Conservation (phyloP, 2,113 vertebrate genomes). For the Petrocephalus zakoni region DNA sequence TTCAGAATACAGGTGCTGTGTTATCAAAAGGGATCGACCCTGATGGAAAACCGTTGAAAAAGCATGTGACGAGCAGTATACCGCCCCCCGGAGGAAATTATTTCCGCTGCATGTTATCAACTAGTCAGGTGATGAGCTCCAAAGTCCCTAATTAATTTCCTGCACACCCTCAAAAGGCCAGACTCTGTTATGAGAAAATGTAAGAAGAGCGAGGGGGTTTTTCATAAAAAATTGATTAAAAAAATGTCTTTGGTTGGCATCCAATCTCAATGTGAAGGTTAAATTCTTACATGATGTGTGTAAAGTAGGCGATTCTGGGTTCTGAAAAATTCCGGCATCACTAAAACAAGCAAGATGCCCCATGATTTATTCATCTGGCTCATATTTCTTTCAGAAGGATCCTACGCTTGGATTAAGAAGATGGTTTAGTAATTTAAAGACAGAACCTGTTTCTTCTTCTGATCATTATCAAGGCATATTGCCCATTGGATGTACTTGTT, state of each 20-base stretch:
- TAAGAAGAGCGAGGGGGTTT: not conserved
- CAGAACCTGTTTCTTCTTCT: not conserved
- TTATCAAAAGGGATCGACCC: not conserved
- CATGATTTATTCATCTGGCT: slow-evolving; percentile 31
- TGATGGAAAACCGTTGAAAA: not conserved
- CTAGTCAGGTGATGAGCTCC: not conserved
- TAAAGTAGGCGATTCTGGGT: not conserved
- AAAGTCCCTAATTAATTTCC: slow-evolving; percentile 7
- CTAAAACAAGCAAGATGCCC: slow-evolving; percentile 20
- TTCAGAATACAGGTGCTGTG: not conserved
- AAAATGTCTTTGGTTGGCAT: not conserved
- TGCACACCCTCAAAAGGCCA: slow-evolving; percentile 2
- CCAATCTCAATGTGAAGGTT: not conserved
- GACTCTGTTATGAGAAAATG: not conserved
- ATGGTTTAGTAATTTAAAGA: slow-evolving; percentile 21
- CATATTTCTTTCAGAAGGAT: slow-evolving; percentile 28
- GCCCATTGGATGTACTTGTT: not conserved
- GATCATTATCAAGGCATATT: too few relatives aligned
- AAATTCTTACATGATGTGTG: not conserved
- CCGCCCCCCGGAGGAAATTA: not conserved
- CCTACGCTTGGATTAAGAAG: slow-evolving; percentile 20
- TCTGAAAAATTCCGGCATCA: slow-evolving; percentile 18
- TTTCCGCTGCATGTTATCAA: not conserved
- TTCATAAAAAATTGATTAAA: not conserved
- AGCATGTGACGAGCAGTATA: not conserved